Percentiles rank a stretch among this genome's conserved stretches.
These are phyloP conservation scores for Heterotis niloticus DNA, from an alignment of 2,113 vertebrate genomes.

Conservation along the genomic window DNA sequence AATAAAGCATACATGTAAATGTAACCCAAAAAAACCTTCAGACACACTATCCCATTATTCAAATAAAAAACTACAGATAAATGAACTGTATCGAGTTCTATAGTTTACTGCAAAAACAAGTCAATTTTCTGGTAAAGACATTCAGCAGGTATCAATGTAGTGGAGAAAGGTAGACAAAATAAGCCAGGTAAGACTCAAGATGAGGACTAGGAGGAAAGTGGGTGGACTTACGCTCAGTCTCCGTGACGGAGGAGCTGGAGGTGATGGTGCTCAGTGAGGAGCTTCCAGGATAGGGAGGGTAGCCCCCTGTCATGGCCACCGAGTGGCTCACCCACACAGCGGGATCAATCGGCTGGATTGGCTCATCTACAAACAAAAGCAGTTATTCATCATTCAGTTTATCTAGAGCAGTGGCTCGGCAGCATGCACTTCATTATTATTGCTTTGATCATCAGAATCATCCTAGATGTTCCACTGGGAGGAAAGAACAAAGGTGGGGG, in stretches of 20 bases:
- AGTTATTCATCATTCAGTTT: no score
- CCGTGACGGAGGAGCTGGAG: constrained; percentile 77
- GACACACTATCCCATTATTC: not conserved
- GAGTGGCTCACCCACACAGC: constrained; percentile 83
- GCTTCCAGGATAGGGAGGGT: constrained; percentile 76
- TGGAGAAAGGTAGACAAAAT: not conserved
- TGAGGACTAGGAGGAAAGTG: not conserved
- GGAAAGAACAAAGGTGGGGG: not conserved
- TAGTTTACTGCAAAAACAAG: no score
- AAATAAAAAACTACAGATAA: not conserved
- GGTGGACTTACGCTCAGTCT: constrained; percentile 68
- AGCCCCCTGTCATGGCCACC: constrained; percentile 76
- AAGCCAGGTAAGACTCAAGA: not conserved
- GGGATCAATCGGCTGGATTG: constrained; percentile 83
- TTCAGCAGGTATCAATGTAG: constrained; percentile 35
- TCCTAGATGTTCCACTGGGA: no score
- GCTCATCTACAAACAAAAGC: constrained; percentile 65
- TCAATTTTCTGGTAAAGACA: no score
- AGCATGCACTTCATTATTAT: no score
- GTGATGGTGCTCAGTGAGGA: constrained; percentile 81
- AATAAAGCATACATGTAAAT: no score
- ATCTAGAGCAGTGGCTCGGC: no score
- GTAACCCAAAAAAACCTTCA: no score
- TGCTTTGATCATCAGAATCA: not conserved
- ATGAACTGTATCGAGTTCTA: no score